Evolutionary conservation across 2,797 vertebrate genomes (phyloP).

Genomic region (Acridotheres tristis): DNA sequence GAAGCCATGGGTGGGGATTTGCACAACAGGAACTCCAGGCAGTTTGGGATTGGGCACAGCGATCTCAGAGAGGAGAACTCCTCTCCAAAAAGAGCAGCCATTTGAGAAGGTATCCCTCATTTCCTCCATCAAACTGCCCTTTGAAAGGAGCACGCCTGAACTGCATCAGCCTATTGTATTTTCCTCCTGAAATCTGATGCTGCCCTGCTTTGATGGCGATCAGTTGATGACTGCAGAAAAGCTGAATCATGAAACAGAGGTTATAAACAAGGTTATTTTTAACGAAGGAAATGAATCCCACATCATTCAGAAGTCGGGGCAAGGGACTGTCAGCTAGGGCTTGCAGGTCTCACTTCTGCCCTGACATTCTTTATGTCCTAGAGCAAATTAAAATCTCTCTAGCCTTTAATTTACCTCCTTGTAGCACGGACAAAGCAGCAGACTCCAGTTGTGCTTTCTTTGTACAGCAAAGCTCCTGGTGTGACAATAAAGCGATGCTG

Average conservation of each 20-base stretch:
- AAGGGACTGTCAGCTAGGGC: background rate
- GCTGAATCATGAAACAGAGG: slow-evolving; percentile 55
- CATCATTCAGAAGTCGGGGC: background rate
- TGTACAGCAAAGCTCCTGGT: background rate
- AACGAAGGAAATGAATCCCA: background rate
- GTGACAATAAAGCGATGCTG: background rate
- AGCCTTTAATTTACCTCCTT: slow-evolving; percentile 32
- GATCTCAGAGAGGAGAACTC: background rate
- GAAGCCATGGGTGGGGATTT: background rate
- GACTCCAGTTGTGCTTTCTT: background rate
- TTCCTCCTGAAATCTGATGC: slow-evolving; percentile 24
- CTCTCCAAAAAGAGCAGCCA: background rate
- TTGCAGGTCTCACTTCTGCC: background rate
- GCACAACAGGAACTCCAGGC: background rate
- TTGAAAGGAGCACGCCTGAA: background rate
- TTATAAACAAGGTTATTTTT: slow-evolving; percentile 60
- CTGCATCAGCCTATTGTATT: background rate
- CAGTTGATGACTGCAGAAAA: slow-evolving; percentile 19
- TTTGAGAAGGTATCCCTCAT: background rate
- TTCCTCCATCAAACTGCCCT: background rate
- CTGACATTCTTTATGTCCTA: background rate
- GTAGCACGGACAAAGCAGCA: background rate
- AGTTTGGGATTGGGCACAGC: background rate
- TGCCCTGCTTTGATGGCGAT: background rate
- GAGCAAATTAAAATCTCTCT: background rate